Base-by-base conservation (phyloP, 2,888 invertebrate genomes). In the Agrochola lychnidis region DNA sequence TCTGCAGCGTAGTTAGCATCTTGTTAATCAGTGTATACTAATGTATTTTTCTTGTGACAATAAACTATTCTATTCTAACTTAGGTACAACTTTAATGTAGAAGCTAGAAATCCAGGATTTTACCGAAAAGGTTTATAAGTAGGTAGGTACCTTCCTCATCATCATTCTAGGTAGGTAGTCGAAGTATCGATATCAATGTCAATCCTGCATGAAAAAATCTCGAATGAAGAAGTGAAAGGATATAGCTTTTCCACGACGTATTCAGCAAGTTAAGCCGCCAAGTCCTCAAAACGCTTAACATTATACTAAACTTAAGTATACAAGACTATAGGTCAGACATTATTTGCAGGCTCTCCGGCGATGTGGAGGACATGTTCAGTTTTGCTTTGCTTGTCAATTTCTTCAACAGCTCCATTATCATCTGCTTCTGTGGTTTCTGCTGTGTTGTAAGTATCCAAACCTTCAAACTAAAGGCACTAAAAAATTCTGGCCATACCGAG, bases 371-470 rank as follows among this genome's bases (percentile, higher is more conserved):
- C 3, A 81, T 93, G 85, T 94, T 92, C 77, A 91, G 94, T 30
- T 95, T 95, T 72, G 89, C 94, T 3, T 79, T 95, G 69, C 91
- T 95, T 0, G 89, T 94, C 12, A 95, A 95, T 79, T 95, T 95
- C 85, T 87, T 95, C 73, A 94, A 94, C 79, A 94, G 94, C 59
- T 94, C 95, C 0, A 89, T 95, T 30, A 94, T 94, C 0, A 93
- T 95, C 61, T 93, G 92, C 82, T 93, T 90, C 80, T 92, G 93
- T 74, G 93, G 93, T 19, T 93, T 93, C 76, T 93, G 93, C 73
- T 90, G 91, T 83, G 89, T 93, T n/a, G 93, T 94, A 84, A 90
- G 92, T 90, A 83, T 42, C 1, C n/a, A 64, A 69, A 40, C n/a
- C 10, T 64, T 61, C 0, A 51, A 45, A 69, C 14, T 61, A 12